Percentiles rank a stretch among this genome's conserved stretches.
Conservation (phyloP, 2,113 vertebrate species). For the Melanotaenia duboulayi region DNA sequence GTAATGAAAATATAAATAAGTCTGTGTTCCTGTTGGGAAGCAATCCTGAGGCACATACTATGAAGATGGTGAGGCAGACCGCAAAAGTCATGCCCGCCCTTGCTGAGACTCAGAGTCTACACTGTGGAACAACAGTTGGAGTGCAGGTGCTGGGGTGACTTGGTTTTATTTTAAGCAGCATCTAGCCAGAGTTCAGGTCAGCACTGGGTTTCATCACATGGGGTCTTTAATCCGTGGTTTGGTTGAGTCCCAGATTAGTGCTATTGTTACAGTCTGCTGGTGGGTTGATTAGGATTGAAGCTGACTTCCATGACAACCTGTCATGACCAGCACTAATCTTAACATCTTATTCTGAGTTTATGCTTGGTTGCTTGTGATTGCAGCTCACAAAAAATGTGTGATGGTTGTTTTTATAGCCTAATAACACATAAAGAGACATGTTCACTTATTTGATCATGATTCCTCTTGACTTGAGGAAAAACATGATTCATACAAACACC, state of each 20-base stretch:
- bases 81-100: conserved; percentile 12
- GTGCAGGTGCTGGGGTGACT: conserved; percentile 20
- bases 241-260: conserved; percentile 72
- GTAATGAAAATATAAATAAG: conserved; percentile 43
- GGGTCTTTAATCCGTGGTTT: conserved; percentile 72
- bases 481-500: conserved; percentile 33
- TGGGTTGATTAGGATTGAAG: conserved; percentile 67
- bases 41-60: background rate
- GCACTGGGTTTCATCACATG: conserved; percentile 72
- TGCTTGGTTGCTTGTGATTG: conserved; percentile 29
- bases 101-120: conserved; percentile 11
- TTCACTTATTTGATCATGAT: conserved; percentile 27
- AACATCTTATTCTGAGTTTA: conserved; percentile 61
- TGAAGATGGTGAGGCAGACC: conserved; percentile 16
- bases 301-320: conserved; percentile 68
- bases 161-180: conserved; percentile 52
- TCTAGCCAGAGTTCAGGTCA: conserved; percentile 70
- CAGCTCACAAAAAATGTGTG: background rate
- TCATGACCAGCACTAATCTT: conserved; percentile 68
- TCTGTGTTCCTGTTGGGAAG: conserved; percentile 8
- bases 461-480: conserved; percentile 17
- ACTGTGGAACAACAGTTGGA: conserved; percentile 16
- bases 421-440: conserved; percentile 21
- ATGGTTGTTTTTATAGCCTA: conserved; percentile 41
- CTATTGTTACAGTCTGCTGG: conserved; percentile 72